Base-by-base conservation (phyloP, 1,140 invertebrate genomes). In the Theocolax elegans region DNA sequence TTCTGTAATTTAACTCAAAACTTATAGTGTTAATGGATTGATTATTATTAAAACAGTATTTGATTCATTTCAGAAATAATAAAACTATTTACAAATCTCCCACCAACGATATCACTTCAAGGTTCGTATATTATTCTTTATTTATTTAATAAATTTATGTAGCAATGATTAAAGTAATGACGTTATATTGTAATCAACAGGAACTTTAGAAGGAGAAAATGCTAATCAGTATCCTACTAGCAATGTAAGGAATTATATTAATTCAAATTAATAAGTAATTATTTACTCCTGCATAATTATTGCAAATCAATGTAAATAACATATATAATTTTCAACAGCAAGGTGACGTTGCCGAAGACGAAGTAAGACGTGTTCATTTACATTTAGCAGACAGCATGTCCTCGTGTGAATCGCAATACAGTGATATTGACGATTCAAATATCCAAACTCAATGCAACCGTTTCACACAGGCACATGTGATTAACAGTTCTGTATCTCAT, bases 381-480 rank as follows among this genome's bases (percentile, higher is more conserved):
- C 73, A 83, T 53, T 51, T 85, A 17, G 72, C 70, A 23, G 77
- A 81, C 25, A 78, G 73, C 7, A 79, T 85, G 35, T 75, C 76
- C 1, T 67, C 80, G 19, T 77, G 80, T 44, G 77, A 81, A 49
- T 78, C 79, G 1, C 80, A 86, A 27, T 78, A 86, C n/a, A 79
- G 76, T n/a, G 80, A 83, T 49, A 38, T 86, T 19, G 74, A 80
- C 13, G 76, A 80, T 51, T 74, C 81, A 12, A 75, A 67, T 6
- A 59, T 83, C 10, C 77, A 74, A 59, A 68, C 72, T 64, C 77
- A 79, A 72, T 76, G 75, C 12, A 73, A 76, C 53, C 81, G 78
- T 35, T 77, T 84, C 48, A 79, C 76, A 29, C 77, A 82, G 29
- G 51, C 82, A 27, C 79, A 85, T 78, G 85, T 85, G 80, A 31